Percentiles rank a stretch among this genome's conserved stretches.
These are phyloP conservation scores for Apostichopus californicus DNA, from an alignment of 35 echinoderm and acorn worm genomes.

Conservation along the genomic window DNA sequence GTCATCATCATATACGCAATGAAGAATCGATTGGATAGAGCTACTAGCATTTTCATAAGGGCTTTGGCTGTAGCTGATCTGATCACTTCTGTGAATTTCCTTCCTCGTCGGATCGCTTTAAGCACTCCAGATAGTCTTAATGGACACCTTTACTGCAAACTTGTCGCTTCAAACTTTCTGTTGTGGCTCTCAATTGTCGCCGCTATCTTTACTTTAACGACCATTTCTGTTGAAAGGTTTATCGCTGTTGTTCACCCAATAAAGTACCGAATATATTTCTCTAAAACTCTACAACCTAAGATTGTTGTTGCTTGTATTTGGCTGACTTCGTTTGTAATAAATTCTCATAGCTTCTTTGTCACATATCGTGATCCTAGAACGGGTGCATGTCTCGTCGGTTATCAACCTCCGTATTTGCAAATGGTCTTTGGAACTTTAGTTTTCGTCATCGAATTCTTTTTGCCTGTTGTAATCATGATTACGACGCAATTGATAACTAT, in stretches of 20 bases:
- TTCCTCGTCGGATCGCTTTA: constrained; percentile 18
- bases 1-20: constrained; percentile 29
- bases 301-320: constrained; percentile 16
- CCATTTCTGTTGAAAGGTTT: constrained; percentile 47
- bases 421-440: constrained; percentile 42
- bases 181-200: constrained; percentile 22
- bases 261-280: not conserved
- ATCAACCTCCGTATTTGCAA: not conserved
- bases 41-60: constrained; percentile 20
- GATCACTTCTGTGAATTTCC: constrained; percentile 28
- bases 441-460: not conserved
- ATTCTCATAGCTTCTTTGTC: constrained; percentile 20
- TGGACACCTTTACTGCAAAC: constrained; percentile 31
- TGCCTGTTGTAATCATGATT: not conserved
- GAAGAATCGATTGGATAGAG: not conserved
- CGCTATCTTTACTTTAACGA: constrained; percentile 36
- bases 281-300: not conserved
- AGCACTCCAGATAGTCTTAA: not conserved
- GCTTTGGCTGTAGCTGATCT: constrained; percentile 52
- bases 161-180: not conserved
- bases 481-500: not conserved
- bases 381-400: not conserved
- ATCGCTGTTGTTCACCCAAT: constrained; percentile 48
- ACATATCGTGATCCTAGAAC: not conserved
- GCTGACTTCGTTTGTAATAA: constrained; percentile 1